Evolutionary conservation across 2,113 vertebrate species (phyloP).

Genomic region (Serinus canaria): DNA sequence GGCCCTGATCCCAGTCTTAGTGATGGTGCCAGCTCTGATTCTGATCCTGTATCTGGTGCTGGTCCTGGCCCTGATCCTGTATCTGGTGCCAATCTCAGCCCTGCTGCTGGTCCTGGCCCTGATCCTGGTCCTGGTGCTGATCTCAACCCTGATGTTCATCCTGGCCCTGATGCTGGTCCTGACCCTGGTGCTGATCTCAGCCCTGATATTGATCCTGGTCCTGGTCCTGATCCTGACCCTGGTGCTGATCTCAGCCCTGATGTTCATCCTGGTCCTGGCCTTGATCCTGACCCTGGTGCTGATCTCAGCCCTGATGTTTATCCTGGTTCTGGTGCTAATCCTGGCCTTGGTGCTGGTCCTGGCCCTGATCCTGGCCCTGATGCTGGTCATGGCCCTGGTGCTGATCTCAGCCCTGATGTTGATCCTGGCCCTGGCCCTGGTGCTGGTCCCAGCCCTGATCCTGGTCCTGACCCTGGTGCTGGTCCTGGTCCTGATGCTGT

Average conservation of each 20-base stretch:
- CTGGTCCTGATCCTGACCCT: rapidly evolving
- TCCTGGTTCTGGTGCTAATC: not conserved
- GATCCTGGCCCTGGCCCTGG: rapidly evolving
- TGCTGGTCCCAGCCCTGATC: rapidly evolving
- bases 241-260: rapidly evolving
- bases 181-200: rapidly evolving
- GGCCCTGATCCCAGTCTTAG: too few species aligned
- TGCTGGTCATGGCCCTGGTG: not conserved
- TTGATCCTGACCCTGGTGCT: rapidly evolving
- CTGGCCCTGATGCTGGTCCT: too few species aligned
- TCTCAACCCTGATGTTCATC: too few species aligned
- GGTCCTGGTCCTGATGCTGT: too few species aligned
- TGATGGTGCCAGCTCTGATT: too few species aligned
- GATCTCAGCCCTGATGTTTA: not conserved
- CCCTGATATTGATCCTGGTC: not conserved
- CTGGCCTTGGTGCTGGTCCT: too few species aligned
- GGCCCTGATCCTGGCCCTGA: not conserved
- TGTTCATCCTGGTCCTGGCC: rapidly evolving
- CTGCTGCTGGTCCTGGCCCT: too few species aligned
- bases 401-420: not conserved
- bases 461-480: rapidly evolving
- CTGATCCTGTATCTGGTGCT: not conserved
- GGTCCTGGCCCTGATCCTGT: too few species aligned
- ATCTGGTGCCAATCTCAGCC: too few species aligned
- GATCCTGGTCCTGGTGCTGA: rapidly evolving